Evolutionary conservation across 2,888 invertebrate genomes (phyloP), one percentile per base, ranked within the genome.

Genomic region (Tetheella fluctuosa): DNA sequence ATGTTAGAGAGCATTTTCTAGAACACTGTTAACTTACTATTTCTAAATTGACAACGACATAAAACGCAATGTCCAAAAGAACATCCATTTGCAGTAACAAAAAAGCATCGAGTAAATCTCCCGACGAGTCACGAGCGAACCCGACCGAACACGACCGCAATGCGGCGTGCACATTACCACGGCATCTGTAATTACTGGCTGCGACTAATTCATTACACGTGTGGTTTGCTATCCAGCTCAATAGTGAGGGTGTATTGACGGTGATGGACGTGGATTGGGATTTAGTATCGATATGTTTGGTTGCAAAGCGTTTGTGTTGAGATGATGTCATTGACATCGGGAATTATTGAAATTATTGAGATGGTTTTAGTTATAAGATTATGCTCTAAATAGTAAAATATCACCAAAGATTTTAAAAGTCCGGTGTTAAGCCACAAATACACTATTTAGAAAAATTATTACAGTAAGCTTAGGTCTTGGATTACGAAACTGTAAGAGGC

Each of bases 111-210:
- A 25, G 28, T 53, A 53, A 53, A 53, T 53, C 53, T 25, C 23
- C 28, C 25, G 53, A 53, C 15, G 53, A 28, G 2, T 23, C 55
- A 55, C 20, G 55, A 55, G 20, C 55, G 13, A 55, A 4, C 55
- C 30, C 37, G 54, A 30, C 37, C 12, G 34, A 23, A 20, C 23
- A 34, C 25, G 23, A 57, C 61, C 61, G 61, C 61, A 61, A 56
- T 61, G 61, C 61, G 61, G 61, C 34, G 42, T n/a, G 10, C 23
- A 37, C 48, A 54, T 52, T 61, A 28, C n/a, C 52, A 56, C 56
- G 52, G 55, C 56, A 55, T n/a, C 39, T 30, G 39, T 59, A 56
- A 61, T 61, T 61, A 57, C 60, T 30, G 53, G 52, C 28, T 52
- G 25, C 57, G 34, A 53, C 53, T 60, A 57, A 60, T 60, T 60